Evolutionary conservation across 2,113 vertebrate genomes (phyloP), one percentile per base, ranked within the genome.

Genomic region (Platichthys flesus): DNA sequence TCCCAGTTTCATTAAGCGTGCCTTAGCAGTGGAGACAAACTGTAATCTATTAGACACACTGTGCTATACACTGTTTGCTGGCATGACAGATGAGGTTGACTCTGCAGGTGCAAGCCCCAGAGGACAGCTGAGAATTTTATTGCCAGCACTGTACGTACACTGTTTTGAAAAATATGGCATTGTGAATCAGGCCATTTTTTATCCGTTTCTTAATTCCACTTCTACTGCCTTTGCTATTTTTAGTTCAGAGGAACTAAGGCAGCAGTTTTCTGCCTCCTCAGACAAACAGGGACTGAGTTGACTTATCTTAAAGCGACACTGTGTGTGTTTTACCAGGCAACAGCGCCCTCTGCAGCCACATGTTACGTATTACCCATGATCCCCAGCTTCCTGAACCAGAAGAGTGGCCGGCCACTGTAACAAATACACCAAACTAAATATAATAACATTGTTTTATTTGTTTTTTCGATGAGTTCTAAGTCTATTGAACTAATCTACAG

Each of bases 151-250:
- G 15, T 65, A 52, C 23, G 35, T 26, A 20, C 13, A 74, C 58
- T 16, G 71, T 12, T 45, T 59, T 51, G 1, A 16, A 51, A 51
- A 66, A 79, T 28, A 31, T 24, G 13, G 40, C 40, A 42, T 42
- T 42, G 9, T 13, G 47, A 47, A 60, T 77, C 31, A 85, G 47
- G 71, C 66, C 20, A 35, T 57, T 65, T 31, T 78, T 81, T 64
- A 26, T 37, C 68, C 12, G 59, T 21, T 31, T 71, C 58, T 67
- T 47, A 47, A 55, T 74, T 67, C n/a, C 10, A 49, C 42, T 64
- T 16, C 14, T 35, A n/a, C 26, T 54, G 23, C 12, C 9, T 58
- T 26, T 65, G 15, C 18, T 18, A 57, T 70, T 82, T 74, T 42
- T 42, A 52, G 54, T 28, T 52, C 10, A 9, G 67, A 16, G 3